These are phyloP conservation scores for Omphaloscelis lunosa DNA, from an alignment of 2,888 invertebrate genomes.

Conservation along the genomic window DNA sequence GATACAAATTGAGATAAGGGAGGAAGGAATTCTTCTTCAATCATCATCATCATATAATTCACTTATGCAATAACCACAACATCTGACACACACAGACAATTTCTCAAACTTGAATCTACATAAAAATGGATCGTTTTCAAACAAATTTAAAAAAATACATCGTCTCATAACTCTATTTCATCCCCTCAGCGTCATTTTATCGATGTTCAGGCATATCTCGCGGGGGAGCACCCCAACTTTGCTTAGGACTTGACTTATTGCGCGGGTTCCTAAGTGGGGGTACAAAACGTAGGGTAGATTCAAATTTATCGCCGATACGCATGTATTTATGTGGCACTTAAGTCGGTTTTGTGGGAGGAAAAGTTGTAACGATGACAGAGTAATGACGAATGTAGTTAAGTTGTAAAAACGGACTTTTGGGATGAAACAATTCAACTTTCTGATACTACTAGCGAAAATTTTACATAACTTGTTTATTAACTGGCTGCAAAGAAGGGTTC, in stretches of 20 bases:
- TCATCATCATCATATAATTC: constrained; percentile 16
- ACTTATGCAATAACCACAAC: constrained; percentile 7
- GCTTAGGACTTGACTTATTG: constrained; percentile 84
- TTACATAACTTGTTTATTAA: neutral
- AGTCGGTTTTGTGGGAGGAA: constrained; percentile 62
- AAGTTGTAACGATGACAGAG: constrained; percentile 58
- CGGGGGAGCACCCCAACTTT: constrained; percentile 74
- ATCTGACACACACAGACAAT: constrained; percentile 8
- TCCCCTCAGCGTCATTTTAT: constrained; percentile 50
- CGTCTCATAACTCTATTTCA: constrained; percentile 60
- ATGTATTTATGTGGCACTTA: constrained; percentile 81
- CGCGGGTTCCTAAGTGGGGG: constrained; percentile 73
- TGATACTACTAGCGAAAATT: neutral
- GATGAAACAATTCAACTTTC: neutral
- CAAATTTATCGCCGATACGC: constrained; percentile 81
- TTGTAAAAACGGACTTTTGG: neutral
- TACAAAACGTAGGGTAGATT: constrained; percentile 80
- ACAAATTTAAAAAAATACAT: constrained; percentile 64
- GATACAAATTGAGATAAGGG: constrained; percentile 20
- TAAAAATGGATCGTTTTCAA: constrained; percentile 48
- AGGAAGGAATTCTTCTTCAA: neutral
- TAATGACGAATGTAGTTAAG: constrained; percentile 50
- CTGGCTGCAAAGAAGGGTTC: neutral
- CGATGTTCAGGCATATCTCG: constrained; percentile 46
- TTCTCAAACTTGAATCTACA: constrained; percentile 23